These are phyloP conservation scores for Stichodactyla helianthus DNA, from an alignment of 64 coral and sea anemone genomes.

Conservation along the genomic window DNA sequence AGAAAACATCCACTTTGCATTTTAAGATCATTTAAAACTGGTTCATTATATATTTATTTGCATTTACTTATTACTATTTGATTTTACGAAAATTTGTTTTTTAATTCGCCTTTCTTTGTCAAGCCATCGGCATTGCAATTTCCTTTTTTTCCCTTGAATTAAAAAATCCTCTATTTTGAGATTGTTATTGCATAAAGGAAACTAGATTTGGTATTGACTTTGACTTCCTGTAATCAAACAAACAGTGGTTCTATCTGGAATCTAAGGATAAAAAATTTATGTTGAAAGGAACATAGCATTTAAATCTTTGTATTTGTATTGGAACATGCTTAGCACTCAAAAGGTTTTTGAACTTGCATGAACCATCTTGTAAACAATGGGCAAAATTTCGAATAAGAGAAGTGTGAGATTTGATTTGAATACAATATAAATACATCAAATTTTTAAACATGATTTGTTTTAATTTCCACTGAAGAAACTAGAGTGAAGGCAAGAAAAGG, in stretches of 20 bases:
- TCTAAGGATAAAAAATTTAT: neutral
- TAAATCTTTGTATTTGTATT: neutral
- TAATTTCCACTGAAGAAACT: too few relatives aligned
- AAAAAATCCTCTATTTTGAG: neutral
- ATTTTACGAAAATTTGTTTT: neutral
- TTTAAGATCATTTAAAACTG: neutral
- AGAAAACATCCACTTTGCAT: neutral
- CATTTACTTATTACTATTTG: neutral
- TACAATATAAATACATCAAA: neutral
- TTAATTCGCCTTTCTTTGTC: neutral
- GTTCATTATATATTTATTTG: constrained; percentile 10
- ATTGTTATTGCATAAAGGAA: too few relatives aligned
- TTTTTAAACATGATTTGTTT: neutral
- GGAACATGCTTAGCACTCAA: neutral
- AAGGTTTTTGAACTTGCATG: neutral
- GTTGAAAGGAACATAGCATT: neutral
- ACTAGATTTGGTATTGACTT: neutral
- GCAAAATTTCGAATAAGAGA: too few relatives aligned
- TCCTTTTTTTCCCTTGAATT: neutral
- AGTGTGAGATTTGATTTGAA: neutral
- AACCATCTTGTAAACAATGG: too few relatives aligned
- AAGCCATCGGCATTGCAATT: neutral
- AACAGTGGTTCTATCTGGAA: neutral
- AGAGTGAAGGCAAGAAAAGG: too few relatives aligned
- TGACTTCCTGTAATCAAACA: neutral